Percentiles rank a stretch among this genome's conserved stretches.
phyloP scores from a whole-genome alignment of 2,113 vertebrate species.

The Mustela nigripes region DNA sequence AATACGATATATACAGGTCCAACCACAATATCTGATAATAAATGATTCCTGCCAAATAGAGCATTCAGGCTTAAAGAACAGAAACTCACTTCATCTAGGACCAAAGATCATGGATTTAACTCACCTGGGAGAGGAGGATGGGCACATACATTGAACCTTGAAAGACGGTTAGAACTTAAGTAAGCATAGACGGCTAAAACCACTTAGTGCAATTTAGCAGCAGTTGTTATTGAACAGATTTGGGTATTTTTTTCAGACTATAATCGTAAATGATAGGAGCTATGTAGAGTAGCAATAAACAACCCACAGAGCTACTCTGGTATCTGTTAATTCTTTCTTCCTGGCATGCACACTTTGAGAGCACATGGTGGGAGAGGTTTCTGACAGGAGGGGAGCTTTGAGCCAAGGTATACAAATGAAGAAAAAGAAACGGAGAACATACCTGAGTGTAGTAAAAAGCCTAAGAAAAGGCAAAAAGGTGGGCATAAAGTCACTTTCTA shows the following conservation, averaged over 20 bases:
- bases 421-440: not conserved
- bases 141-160: not conserved
- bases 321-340: slow-evolving; percentile 24
- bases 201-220: slow-evolving; percentile 25
- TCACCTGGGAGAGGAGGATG: not conserved
- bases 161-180: not conserved
- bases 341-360: not conserved
- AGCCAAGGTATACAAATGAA: not conserved
- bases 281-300: not conserved
- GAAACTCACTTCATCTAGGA: not conserved
- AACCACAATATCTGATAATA: not conserved
- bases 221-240: slow-evolving; percentile 25
- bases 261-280: slow-evolving; percentile 44
- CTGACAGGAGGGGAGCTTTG: not conserved
- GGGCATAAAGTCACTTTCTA: not conserved
- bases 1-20: not conserved
- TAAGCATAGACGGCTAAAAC: not conserved
- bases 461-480: not conserved
- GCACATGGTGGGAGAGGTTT: not conserved
- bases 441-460: not conserved
- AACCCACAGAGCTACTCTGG: not conserved
- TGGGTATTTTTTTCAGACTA: not conserved
- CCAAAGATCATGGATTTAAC: not conserved
- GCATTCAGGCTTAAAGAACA: not conserved
- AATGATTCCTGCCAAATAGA: not conserved